Conservation (phyloP, 2,113 vertebrate genomes). For the Procavia capensis region DNA sequence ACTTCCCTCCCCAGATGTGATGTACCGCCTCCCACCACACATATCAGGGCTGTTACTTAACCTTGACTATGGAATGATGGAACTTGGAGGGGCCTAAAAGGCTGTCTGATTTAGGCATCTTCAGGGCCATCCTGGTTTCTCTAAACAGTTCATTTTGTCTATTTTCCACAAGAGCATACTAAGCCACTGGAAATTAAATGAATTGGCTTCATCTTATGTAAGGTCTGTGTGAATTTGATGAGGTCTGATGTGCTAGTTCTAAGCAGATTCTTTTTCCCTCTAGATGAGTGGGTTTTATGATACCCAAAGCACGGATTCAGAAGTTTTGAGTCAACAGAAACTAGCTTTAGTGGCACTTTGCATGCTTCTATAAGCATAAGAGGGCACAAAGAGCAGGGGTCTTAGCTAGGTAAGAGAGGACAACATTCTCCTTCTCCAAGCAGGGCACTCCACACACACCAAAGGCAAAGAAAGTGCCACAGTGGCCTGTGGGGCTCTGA, state of each 20-base stretch:
- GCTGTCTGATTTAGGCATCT: neutral
- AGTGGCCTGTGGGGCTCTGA: neutral
- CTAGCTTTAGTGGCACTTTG: no score
- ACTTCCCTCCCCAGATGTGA: no score
- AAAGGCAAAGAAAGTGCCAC: neutral
- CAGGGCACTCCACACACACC: neutral
- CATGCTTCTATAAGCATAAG: neutral
- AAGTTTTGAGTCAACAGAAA: neutral
- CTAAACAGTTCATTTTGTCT: no score
- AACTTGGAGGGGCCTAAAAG: no score
- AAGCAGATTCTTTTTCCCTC: neutral
- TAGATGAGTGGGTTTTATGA: neutral
- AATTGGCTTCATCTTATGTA: neutral
- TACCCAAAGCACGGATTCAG: neutral
- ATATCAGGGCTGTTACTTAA: neutral
- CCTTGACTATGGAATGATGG: neutral
- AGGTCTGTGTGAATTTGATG: no score
- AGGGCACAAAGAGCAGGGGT: neutral
- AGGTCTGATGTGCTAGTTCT: neutral
- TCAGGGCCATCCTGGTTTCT: no score
- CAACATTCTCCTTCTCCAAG: neutral
- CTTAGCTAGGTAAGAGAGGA: neutral
- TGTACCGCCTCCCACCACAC: neutral
- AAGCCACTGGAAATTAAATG: neutral
- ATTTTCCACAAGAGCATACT: neutral